These are phyloP conservation scores for Falco berigora DNA, from an alignment of 2,797 vertebrate genomes.

Conservation along the genomic window DNA sequence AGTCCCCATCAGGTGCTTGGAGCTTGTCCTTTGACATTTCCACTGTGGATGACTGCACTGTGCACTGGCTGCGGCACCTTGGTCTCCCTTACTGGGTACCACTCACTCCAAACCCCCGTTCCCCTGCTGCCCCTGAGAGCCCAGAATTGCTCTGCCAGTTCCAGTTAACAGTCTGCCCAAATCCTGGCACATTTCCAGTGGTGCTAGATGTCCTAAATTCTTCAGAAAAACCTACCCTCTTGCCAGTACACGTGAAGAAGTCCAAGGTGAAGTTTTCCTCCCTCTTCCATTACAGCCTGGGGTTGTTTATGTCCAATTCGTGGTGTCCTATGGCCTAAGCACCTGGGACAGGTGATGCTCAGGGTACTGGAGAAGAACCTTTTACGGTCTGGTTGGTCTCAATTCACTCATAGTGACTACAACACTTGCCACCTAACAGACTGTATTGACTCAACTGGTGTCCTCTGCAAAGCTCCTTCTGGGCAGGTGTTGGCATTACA, in stretches of 20 bases:
- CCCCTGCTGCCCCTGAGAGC: not conserved
- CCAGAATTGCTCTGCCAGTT: not conserved
- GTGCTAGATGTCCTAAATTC: not conserved
- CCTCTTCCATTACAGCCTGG: not conserved
- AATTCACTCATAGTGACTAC: not conserved
- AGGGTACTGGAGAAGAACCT: not conserved
- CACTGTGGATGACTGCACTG: accelerated
- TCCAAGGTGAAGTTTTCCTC: not conserved
- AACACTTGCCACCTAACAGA: not conserved
- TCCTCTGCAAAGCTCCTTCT: not conserved
- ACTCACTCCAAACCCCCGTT: not conserved
- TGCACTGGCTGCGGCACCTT: not conserved
- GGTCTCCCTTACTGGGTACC: accelerated
- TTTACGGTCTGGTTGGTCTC: not conserved
- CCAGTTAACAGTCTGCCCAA: not conserved
- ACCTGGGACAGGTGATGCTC: not conserved
- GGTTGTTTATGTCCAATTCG: not conserved
- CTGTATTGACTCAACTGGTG: accelerated
- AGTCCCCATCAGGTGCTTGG: not conserved
- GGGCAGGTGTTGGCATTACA: not conserved
- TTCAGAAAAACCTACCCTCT: not conserved
- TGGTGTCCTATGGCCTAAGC: not conserved
- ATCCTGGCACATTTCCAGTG: not conserved
- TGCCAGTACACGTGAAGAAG: not conserved
- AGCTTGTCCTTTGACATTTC: accelerated